A percentile compares a stretch with the other conserved stretches of the same genome.
These are phyloP conservation scores for Notospermus geniculatus DNA, from an alignment of 1,140 invertebrate genomes.

Conservation along the genomic window DNA sequence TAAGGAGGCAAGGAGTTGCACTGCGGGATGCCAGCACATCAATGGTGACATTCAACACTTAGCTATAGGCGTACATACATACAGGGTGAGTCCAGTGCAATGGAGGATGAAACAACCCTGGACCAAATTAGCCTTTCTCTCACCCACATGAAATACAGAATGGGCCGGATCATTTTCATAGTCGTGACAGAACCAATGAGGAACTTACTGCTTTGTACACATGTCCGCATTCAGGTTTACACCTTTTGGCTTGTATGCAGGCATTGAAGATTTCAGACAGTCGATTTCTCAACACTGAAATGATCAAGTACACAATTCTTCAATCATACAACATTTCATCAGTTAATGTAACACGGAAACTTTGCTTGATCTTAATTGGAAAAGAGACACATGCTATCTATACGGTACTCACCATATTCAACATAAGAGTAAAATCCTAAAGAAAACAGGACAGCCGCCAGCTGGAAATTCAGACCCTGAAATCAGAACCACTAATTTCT, in stretches of 20 bases:
- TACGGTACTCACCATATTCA: constrained; percentile 65
- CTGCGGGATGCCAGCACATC: too few relatives aligned
- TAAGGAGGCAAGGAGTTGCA: neutral
- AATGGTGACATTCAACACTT: too few relatives aligned
- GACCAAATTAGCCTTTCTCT: too few relatives aligned
- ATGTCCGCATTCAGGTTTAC: constrained; percentile 58
- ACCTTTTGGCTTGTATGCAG: constrained; percentile 77
- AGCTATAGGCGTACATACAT: too few relatives aligned
- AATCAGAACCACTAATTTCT: constrained; percentile 30
- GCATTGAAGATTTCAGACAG: constrained; percentile 73
- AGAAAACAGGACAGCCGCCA: constrained; percentile 84
- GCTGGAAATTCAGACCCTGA: constrained; percentile 79
- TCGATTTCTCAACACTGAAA: constrained; percentile 67
- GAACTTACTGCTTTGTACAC: constrained; percentile 51
- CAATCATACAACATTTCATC: constrained; percentile 9
- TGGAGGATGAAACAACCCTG: too few relatives aligned
- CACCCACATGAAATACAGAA: too few relatives aligned
- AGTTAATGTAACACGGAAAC: too few relatives aligned
- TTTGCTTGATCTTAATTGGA: too few relatives aligned
- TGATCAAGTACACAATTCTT: constrained; percentile 7
- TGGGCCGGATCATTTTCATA: too few relatives aligned
- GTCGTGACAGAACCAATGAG: too few relatives aligned
- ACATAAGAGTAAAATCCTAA: constrained; percentile 88
- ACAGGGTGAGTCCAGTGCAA: too few relatives aligned
- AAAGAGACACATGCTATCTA: too few relatives aligned